phyloP scores from a whole-genome alignment of 2,113 vertebrate genomes.

The Turnix velox region DNA sequence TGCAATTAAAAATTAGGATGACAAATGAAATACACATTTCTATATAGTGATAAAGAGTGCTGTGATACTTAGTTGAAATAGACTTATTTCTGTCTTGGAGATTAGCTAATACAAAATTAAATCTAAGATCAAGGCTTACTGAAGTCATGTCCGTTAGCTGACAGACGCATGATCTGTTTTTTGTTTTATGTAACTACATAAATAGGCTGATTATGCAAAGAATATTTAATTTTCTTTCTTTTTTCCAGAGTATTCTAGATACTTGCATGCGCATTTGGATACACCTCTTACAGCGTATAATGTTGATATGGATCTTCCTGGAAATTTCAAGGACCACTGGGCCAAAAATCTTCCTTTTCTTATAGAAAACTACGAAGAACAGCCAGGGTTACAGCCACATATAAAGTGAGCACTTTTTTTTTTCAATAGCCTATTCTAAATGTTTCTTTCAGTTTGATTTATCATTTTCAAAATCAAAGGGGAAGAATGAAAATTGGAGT shows the following conservation, averaged over 20 bases:
- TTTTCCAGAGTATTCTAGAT: constrained; percentile 91
- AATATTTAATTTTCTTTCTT: not conserved
- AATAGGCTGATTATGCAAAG: not conserved
- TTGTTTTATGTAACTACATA: not conserved
- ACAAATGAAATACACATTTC: not conserved
- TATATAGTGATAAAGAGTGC: not conserved
- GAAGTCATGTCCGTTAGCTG: not conserved
- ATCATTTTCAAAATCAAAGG: not conserved
- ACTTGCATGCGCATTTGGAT: constrained; percentile 94
- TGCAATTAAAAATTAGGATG: not conserved
- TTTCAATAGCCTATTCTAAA: not conserved
- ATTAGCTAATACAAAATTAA: not conserved
- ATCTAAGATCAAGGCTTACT: not conserved
- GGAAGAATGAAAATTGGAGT: not conserved
- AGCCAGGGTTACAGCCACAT: constrained; percentile 94
- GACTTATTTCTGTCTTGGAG: not conserved
- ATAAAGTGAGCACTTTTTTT: constrained; percentile 81
- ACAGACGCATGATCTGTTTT: not conserved
- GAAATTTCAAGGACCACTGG: constrained; percentile 98
- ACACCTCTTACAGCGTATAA: constrained; percentile 91
- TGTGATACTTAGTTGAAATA: not conserved
- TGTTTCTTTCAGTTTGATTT: not conserved
- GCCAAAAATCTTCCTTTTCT: constrained; percentile 96
- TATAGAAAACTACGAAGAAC: constrained; percentile 97
- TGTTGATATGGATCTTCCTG: constrained; percentile 88